These are phyloP conservation scores for Luperina nickerlii DNA, from an alignment of 2,888 invertebrate species.

Conservation along the genomic window DNA sequence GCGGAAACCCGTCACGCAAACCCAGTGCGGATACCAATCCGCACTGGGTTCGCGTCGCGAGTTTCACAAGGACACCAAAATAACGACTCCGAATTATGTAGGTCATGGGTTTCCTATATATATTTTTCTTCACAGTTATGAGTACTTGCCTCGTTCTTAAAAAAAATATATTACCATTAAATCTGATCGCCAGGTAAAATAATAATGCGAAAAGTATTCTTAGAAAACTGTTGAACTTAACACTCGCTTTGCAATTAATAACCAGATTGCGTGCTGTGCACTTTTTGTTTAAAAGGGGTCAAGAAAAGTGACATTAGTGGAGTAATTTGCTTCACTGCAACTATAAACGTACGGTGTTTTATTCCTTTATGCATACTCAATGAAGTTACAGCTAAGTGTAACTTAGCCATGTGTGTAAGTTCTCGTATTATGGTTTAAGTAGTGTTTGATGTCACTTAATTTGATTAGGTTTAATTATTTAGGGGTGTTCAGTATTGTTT, in stretches of 20 bases:
- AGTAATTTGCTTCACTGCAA: conserved; percentile 67
- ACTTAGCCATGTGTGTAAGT: conserved; percentile 10
- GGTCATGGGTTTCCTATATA: background rate
- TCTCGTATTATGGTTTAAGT: conserved; percentile 12
- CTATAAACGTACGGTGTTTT: conserved; percentile 46
- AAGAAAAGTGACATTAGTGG: conserved; percentile 65
- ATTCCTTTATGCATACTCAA: conserved; percentile 44
- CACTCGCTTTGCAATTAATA: conserved; percentile 61
- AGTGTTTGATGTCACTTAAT: conserved; percentile 6
- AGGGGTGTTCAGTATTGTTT: background rate
- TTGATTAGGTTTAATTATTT: conserved; percentile 26
- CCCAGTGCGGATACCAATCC: background rate
- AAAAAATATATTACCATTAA: conserved; percentile 30
- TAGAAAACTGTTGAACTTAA: conserved; percentile 59
- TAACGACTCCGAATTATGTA: background rate
- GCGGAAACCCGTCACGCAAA: background rate
- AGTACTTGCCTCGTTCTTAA: background rate
- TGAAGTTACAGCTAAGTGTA: conserved; percentile 19
- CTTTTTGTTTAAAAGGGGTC: conserved; percentile 59
- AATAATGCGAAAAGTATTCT: conserved; percentile 50
- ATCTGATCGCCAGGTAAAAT: conserved; percentile 31
- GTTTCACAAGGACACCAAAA: background rate
- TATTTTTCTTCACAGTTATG: background rate
- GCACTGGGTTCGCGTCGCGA: background rate
- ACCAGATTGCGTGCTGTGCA: conserved; percentile 63